A percentile compares a stretch with the other conserved stretches of the same genome.
Evolutionary conservation across 2,888 invertebrate genomes (phyloP).

Genomic region (Esperia sulphurella): DNA sequence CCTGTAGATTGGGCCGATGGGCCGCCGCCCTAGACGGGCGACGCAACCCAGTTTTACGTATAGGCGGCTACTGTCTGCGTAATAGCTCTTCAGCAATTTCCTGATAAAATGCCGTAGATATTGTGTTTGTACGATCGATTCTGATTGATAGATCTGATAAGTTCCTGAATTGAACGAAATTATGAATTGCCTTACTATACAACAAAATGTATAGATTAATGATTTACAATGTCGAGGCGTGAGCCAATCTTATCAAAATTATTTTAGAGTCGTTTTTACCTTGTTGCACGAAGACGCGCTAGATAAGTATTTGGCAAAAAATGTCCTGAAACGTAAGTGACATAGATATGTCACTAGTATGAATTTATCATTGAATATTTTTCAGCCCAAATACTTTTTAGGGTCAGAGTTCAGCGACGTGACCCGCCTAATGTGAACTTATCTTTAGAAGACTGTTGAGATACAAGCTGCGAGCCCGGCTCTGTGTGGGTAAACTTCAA

Average conservation of each 20-base stretch:
- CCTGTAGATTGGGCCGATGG: constrained; percentile 40
- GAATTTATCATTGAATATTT: background rate
- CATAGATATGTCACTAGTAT: background rate
- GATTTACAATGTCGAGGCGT: no score
- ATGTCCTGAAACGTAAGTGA: background rate
- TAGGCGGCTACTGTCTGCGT: constrained; percentile 64
- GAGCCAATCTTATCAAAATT: no score
- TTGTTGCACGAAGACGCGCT: no score
- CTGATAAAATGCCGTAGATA: constrained; percentile 64
- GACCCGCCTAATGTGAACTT: background rate
- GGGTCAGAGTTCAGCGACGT: no score
- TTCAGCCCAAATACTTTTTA: no score
- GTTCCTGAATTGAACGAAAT: background rate
- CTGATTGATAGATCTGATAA: constrained; percentile 7
- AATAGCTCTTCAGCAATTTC: constrained; percentile 73
- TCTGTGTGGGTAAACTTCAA: no score
- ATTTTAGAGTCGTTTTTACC: no score
- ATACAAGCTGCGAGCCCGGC: no score
- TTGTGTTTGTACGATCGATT: constrained; percentile 11
- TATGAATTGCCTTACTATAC: no score
- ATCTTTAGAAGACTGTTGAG: no score
- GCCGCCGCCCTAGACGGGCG: constrained; percentile 67
- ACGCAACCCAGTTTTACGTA: constrained; percentile 73
- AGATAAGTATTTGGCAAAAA: background rate
- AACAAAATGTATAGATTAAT: no score